A percentile compares a stretch with the other conserved stretches of the same genome.
These are phyloP conservation scores for Orthosia incerta DNA, from an alignment of 2,888 invertebrate genomes.

Conservation along the genomic window DNA sequence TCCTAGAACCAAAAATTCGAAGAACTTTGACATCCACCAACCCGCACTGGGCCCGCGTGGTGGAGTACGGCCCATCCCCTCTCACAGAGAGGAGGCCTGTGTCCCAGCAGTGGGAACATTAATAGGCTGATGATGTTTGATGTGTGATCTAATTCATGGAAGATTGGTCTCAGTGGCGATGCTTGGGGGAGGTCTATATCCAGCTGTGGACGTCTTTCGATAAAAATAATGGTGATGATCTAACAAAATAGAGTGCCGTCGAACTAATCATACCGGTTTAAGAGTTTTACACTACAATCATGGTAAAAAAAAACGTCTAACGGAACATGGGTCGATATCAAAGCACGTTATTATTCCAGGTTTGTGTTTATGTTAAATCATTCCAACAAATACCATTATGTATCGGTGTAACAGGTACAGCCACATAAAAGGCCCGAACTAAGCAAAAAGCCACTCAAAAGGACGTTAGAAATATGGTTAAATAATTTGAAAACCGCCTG, in stretches of 20 bases:
- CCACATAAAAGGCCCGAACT: constrained; percentile 24
- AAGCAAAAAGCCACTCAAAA: constrained; percentile 35
- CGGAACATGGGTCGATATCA: constrained; percentile 10
- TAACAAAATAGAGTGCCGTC: background rate
- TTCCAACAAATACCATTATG: constrained; percentile 29
- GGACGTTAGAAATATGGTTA: constrained; percentile 47
- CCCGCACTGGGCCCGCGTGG: too few relatives aligned
- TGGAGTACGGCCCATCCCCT: too few relatives aligned
- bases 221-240: background rate
- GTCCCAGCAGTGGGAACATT: too few relatives aligned
- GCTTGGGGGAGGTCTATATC: background rate
- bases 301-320: background rate
- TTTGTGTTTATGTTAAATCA: background rate
- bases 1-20: too few relatives aligned
- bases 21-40: too few relatives aligned
- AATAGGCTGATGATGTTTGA: too few relatives aligned
- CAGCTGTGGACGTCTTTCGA: background rate
- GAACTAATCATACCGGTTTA: constrained; percentile 21
- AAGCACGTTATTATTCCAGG: constrained; percentile 22
- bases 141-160: too few relatives aligned
- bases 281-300: constrained; percentile 9
- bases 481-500: constrained; percentile 71
- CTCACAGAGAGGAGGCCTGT: too few relatives aligned
- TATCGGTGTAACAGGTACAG: constrained; percentile 40
- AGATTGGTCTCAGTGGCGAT: too few relatives aligned